phyloP scores from a whole-genome alignment of 2,113 vertebrate species.

The Alethe diademata region DNA sequence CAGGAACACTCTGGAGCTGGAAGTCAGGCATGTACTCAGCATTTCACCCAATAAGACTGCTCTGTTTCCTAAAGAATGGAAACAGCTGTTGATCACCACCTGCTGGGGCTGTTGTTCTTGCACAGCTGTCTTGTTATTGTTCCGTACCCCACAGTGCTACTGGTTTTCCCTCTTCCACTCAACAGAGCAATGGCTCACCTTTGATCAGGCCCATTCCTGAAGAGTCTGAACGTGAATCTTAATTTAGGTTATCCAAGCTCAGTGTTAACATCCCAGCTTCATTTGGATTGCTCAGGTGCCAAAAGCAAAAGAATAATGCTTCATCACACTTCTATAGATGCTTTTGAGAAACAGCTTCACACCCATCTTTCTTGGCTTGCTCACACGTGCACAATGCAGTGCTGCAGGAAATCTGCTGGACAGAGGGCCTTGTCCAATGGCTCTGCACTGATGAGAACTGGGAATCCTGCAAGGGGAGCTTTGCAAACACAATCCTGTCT shows the following conservation, averaged over 20 bases:
- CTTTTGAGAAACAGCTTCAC: neutral
- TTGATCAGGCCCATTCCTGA: neutral
- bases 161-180: neutral
- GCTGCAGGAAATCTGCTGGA: neutral
- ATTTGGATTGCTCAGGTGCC: neutral
- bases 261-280: neutral
- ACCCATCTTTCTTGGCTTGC: neutral
- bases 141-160: neutral
- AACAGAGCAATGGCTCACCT: neutral
- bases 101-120: neutral
- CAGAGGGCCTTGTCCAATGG: neutral
- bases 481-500: neutral
- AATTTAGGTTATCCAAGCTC: neutral
- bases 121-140: neutral
- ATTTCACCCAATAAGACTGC: neutral
- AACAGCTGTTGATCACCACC: neutral
- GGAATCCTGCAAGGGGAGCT: neutral
- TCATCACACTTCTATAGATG: neutral
- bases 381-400: neutral
- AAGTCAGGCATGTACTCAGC: neutral
- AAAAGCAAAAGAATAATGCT: neutral
- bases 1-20: neutral
- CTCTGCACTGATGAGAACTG: neutral
- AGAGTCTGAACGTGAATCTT: neutral
- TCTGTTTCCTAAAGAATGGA: neutral